Evolutionary conservation across 1,140 invertebrate species (phyloP), one percentile per base, ranked within the genome.

Genomic region (Neotoxoptera formosana): DNA sequence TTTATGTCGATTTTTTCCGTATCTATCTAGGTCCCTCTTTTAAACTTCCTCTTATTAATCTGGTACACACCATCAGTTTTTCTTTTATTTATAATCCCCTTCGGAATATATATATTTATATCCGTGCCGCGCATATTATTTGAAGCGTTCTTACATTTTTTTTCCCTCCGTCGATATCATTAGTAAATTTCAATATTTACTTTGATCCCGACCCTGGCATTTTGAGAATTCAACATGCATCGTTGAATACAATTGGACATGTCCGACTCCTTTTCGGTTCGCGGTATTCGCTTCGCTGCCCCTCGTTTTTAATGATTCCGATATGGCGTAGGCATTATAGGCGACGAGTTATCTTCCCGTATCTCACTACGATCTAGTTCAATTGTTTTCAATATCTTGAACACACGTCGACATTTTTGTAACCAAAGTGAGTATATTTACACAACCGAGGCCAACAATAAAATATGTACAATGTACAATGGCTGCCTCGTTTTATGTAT

Each of bases 131-230:
- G 67, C 56, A 30, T 21, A 51, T 67, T 67, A 67, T 90, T 90
- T 60, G 88, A 67, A 90, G 53, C 56, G 17, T 90, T 90, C 14
- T 67, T 90, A 90, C 25, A 60, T 41, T 47, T 48, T 91, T 48
- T 81, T 91, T n/a, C n/a, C 34, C 30, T 1, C 60, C 7, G 36
- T 91, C 90, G 90, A 56, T 86, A 93, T 84, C 81, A 86, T 86
- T 86, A 93, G 81, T 53, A 56, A 93, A 93, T 86, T 84, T 93
- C 91, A 93, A 93, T 93, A 93, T 93, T 93, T 67, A 53, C 91
- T 93, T 93, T 93, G 91, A 93, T 84, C 91, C 34, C 25, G 36
- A 21, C 47, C 45, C 21, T 30, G 53, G 53, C 89, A n/a, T 41
- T 67, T 41, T 30, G 36, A 67, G 53, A 67, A 90, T 90, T 90